Conservation (phyloP, 1,140 invertebrate species). For the Neodiprion virginianus region DNA sequence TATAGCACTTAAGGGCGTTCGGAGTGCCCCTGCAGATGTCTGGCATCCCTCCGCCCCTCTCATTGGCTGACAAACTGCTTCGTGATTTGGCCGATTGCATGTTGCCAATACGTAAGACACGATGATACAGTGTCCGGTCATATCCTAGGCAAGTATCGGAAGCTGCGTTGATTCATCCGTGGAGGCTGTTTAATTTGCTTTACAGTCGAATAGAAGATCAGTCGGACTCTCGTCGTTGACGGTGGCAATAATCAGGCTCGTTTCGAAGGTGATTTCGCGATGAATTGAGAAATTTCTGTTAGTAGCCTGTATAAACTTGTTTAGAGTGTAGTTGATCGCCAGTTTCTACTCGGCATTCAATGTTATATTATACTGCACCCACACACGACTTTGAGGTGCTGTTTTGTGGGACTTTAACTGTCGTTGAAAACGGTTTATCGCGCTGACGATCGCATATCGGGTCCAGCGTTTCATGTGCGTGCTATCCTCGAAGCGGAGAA, state of each 20-base stretch:
- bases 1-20: not conserved
- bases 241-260: not conserved
- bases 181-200: too few species aligned
- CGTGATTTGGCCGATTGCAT: not conserved
- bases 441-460: too few species aligned
- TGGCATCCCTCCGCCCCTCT: too few species aligned
- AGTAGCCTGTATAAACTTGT: conserved; percentile 34
- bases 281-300: too few species aligned
- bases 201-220: too few species aligned
- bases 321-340: conserved; percentile 36
- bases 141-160: not conserved
- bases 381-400: conserved; percentile 26
- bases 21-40: not conserved
- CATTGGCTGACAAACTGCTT: not conserved
- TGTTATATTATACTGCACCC: conserved; percentile 14
- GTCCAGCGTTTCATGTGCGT: not conserved
- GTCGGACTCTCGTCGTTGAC: not conserved
- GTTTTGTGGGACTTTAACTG: not conserved
- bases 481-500: not conserved
- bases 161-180: too few species aligned
- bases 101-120: not conserved
- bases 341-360: conserved; percentile 42
- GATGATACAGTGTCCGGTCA: not conserved
- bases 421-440: not conserved
- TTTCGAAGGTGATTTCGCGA: not conserved